Conservation (phyloP, 2,888 invertebrate species). For the Dolichomitus sp. region DNA sequence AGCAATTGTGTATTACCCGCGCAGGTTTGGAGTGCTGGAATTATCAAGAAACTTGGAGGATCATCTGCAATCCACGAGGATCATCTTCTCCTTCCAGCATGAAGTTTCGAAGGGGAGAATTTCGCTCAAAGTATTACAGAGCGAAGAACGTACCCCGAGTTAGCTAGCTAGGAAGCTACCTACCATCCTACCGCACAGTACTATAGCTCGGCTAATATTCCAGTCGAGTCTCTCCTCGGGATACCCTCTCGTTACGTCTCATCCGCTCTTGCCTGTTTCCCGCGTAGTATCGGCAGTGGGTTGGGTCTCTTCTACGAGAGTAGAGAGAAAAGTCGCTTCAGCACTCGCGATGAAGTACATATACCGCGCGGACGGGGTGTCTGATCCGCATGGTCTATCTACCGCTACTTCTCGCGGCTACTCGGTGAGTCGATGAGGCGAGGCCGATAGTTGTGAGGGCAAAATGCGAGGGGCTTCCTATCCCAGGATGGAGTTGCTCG, state of each 20-base stretch:
- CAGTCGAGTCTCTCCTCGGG: conserved; percentile 39
- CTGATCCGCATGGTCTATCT: conserved; percentile 47
- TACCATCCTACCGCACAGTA: neutral
- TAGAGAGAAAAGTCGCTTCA: conserved; percentile 13
- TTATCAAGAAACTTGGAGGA: conserved; percentile 62
- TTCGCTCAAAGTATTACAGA: conserved; percentile 32
- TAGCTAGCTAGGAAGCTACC: conserved; percentile 20
- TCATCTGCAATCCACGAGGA: conserved; percentile 51
- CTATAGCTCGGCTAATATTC: conserved; percentile 42
- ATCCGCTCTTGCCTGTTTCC: conserved; percentile 63
- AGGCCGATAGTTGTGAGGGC: conserved; percentile 7
- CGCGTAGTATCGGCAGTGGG: conserved; percentile 62
- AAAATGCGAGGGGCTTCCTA: conserved; percentile 10
- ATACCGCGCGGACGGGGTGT: conserved; percentile 29
- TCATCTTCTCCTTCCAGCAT: conserved; percentile 43
- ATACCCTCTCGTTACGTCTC: conserved; percentile 64
- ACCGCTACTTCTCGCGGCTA: conserved; percentile 35
- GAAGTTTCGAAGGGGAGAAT: conserved; percentile 20
- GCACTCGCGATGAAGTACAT: conserved; percentile 36
- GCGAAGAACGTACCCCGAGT: conserved; percentile 30
- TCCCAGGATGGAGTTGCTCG: neutral
- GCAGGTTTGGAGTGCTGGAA: conserved; percentile 30
- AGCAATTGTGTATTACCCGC: neutral
- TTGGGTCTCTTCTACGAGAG: neutral
- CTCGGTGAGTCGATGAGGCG: conserved; percentile 37